phyloP scores from a whole-genome alignment of 2,113 vertebrate genomes.

The Perognathus longimembris region DNA sequence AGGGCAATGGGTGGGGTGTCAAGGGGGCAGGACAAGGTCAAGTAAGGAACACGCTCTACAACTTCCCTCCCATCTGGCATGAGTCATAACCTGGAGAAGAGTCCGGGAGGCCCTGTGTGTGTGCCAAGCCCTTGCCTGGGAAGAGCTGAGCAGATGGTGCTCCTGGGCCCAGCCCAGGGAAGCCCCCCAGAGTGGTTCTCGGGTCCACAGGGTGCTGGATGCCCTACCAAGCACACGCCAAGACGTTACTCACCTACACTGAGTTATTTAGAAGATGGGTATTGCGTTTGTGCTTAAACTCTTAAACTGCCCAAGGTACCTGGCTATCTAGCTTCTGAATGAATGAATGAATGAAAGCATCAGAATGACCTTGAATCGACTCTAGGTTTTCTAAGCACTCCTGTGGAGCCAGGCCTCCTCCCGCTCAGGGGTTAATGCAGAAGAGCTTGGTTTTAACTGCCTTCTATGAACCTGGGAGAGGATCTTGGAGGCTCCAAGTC shows the following conservation, averaged over 20 bases:
- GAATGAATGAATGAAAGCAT: background rate
- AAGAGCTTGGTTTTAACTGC: too few relatives aligned
- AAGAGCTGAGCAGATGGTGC: background rate
- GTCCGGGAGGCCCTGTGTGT: background rate
- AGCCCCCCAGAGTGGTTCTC: background rate
- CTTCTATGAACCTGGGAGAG: too few relatives aligned
- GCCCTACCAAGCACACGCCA: too few relatives aligned
- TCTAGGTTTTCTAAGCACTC: background rate
- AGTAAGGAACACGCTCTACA: background rate
- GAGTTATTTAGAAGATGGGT: background rate
- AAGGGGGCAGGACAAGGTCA: accelerated
- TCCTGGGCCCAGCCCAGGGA: background rate
- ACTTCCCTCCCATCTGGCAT: background rate
- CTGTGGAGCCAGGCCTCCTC: too few relatives aligned
- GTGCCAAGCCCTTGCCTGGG: background rate
- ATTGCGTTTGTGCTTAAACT: background rate
- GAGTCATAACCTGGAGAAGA: background rate
- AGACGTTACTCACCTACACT: background rate
- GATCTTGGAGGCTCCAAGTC: too few relatives aligned
- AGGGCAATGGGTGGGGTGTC: background rate
- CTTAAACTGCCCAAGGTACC: background rate
- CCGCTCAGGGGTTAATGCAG: too few relatives aligned
- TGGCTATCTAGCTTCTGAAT: background rate
- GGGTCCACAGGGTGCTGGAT: too few relatives aligned
- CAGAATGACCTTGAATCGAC: background rate